These are phyloP conservation scores for Microctonus aethiopoides DNA, from an alignment of 2,888 invertebrate genomes.

Conservation along the genomic window DNA sequence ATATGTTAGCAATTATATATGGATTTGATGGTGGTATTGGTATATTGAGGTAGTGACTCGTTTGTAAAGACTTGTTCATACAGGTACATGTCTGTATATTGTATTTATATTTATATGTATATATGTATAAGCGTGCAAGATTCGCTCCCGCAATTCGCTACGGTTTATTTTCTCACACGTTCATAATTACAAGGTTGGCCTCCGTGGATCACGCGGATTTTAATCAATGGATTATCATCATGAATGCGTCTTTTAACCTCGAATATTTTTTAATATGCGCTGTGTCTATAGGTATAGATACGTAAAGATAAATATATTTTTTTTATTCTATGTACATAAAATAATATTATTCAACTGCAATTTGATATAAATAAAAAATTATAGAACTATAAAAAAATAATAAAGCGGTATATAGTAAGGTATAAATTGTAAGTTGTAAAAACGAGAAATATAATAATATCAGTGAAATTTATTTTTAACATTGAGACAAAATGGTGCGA, in stretches of 20 bases:
- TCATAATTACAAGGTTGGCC: conserved; percentile 32
- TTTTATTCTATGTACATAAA: background rate
- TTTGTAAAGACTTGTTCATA: no score
- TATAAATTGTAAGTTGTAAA: background rate
- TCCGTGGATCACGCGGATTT: conserved; percentile 28
- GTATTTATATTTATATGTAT: conserved; percentile 8
- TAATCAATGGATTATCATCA: conserved; percentile 34
- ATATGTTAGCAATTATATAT: background rate
- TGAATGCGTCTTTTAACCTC: conserved; percentile 13
- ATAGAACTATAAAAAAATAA: background rate
- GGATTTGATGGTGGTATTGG: background rate
- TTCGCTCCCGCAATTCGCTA: conserved; percentile 14
- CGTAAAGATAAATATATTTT: background rate
- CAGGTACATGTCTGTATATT: no score
- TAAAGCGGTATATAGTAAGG: background rate
- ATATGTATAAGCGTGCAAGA: conserved; percentile 1
- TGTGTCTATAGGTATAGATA: background rate
- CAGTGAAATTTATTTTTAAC: background rate
- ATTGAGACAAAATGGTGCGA: background rate
- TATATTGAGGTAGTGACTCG: conserved; percentile 2
- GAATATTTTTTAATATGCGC: conserved; percentile 2
- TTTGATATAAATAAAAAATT: background rate
- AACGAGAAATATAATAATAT: background rate
- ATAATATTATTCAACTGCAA: background rate
- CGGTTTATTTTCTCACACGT: conserved; percentile 27